Conservation (phyloP, 2,797 vertebrate species). For the Simalia tracyae region DNA sequence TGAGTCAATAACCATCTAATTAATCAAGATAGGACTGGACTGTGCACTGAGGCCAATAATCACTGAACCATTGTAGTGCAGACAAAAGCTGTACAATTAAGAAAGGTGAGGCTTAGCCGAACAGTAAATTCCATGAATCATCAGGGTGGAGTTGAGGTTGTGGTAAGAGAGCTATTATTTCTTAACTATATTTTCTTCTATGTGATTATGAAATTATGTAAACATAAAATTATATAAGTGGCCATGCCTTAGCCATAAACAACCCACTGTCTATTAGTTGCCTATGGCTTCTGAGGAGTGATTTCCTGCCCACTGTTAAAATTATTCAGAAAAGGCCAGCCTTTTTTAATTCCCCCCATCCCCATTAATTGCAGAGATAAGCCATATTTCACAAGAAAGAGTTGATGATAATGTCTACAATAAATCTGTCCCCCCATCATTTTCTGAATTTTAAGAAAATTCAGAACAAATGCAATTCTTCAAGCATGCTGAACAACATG, state of each 20-base stretch:
- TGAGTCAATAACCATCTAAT: not conserved
- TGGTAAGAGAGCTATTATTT: slow-evolving; percentile 9
- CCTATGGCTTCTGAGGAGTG: not conserved
- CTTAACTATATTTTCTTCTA: not conserved
- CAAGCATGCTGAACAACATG: slow-evolving; percentile 18
- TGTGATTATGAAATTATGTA: not conserved
- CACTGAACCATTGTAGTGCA: not conserved
- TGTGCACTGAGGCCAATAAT: not conserved
- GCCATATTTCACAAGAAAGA: not conserved
- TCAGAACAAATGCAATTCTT: not conserved
- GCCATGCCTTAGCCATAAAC: not conserved
- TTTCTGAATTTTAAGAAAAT: slow-evolving; percentile 16
- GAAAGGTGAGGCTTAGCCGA: not conserved
- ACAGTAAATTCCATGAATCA: slow-evolving; percentile 5
- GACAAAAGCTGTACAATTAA: not conserved
- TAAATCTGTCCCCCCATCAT: not conserved
- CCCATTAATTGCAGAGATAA: not conserved
- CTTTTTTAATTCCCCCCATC: not conserved
- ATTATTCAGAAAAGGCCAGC: not conserved
- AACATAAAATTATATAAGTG: not conserved
- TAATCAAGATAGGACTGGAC: not conserved
- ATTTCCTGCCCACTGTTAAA: not conserved
- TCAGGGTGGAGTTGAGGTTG: not conserved
- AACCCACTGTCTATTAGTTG: not conserved
- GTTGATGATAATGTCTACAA: not conserved